Evolutionary conservation across 2,113 vertebrate genomes (phyloP).

Genomic region (Pteropus alecto): DNA sequence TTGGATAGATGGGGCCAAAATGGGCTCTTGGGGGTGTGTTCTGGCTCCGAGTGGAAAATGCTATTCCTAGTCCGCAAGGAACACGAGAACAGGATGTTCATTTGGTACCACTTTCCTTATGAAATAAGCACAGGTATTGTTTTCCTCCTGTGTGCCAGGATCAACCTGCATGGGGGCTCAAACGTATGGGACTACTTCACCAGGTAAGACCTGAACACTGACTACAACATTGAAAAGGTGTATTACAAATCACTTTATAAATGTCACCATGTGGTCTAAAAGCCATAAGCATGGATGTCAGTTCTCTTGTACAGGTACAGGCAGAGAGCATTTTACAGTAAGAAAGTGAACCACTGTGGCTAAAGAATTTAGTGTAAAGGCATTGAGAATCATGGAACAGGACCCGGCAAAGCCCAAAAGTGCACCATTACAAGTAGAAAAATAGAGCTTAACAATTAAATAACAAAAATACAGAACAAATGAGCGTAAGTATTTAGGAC

Average conservation of each 20-base stretch:
- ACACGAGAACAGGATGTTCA: neutral
- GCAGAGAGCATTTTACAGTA: neutral
- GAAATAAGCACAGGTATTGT: neutral
- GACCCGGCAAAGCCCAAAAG: neutral
- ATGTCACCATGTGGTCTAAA: neutral
- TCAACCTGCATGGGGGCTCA: neutral
- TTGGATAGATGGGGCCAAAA: neutral
- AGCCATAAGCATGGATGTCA: neutral
- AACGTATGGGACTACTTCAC: neutral
- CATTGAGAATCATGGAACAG: neutral
- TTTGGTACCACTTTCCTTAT: neutral
- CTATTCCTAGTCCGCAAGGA: neutral
- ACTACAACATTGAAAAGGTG: neutral
- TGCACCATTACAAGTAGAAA: neutral
- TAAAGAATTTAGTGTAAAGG: neutral
- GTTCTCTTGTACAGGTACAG: neutral
- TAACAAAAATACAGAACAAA: neutral
- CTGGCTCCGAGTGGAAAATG: neutral
- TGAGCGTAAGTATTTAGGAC: neutral
- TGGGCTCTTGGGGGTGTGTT: neutral
- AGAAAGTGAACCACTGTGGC: neutral
- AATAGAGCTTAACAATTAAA: neutral
- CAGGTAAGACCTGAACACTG: neutral
- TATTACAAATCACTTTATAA: neutral
- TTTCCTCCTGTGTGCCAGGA: neutral